Evolutionary conservation across 2,797 vertebrate genomes (phyloP).

Genomic region (Holocentrus rufus): DNA sequence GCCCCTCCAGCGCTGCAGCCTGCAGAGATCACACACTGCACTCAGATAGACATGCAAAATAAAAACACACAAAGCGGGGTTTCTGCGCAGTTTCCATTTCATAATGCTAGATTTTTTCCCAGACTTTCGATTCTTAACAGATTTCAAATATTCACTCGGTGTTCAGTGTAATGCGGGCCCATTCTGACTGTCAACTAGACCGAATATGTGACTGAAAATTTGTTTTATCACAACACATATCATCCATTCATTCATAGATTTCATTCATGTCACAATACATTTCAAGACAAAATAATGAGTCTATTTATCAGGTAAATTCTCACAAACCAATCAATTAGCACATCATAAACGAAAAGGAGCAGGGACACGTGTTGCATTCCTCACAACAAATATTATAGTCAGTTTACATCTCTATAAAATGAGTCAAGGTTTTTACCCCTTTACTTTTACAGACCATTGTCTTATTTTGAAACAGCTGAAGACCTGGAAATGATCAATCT

Average conservation of each 20-base stretch:
- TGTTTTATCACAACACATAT: slow-evolving; percentile 28
- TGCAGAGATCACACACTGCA: not conserved
- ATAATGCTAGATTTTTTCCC: not conserved
- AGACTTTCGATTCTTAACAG: not conserved
- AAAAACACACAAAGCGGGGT: slow-evolving; percentile 2
- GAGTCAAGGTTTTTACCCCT: slow-evolving; percentile 17
- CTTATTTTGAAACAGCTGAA: slow-evolving; percentile 7
- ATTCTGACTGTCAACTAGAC: slow-evolving; percentile 36
- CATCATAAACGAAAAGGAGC: too few relatives aligned
- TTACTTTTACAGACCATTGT: slow-evolving; percentile 9
- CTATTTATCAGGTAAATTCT: too few relatives aligned
- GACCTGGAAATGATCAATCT: slow-evolving; percentile 25
- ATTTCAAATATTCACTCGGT: not conserved
- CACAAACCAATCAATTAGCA: too few relatives aligned
- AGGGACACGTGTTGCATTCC: too few relatives aligned
- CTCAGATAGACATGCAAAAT: not conserved
- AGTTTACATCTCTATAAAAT: slow-evolving; percentile 27
- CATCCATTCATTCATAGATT: too few relatives aligned
- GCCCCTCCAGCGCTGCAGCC: not conserved
- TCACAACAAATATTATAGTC: too few relatives aligned
- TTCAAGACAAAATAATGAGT: too few relatives aligned
- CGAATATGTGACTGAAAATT: slow-evolving; percentile 40
- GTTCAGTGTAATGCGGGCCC: not conserved
- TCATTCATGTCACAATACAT: too few relatives aligned
- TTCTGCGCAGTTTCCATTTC: slow-evolving; percentile 4